Evolutionary conservation across 2,113 vertebrate genomes (phyloP).

Genomic region (Chaenogobius annularis): DNA sequence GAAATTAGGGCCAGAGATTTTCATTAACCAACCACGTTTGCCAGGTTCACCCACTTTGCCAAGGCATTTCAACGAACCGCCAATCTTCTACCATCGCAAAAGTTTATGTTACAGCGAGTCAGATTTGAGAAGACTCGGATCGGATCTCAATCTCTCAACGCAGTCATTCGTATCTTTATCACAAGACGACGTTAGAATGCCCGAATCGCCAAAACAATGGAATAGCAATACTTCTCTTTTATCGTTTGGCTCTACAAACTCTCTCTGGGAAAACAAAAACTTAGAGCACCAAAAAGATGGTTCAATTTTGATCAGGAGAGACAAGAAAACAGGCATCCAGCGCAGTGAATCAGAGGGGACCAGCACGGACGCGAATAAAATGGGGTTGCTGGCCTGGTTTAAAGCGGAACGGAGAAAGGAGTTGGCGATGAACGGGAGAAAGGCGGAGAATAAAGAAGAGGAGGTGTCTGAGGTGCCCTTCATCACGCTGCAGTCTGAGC

Average conservation of each 20-base stretch:
- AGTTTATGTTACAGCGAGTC: constrained; percentile 93
- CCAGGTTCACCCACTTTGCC: constrained; percentile 67
- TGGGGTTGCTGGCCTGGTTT: constrained; percentile 46
- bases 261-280: constrained; percentile 82
- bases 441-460: constrained; percentile 3
- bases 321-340: constrained; percentile 69
- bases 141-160: constrained; percentile 78
- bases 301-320: constrained; percentile 62
- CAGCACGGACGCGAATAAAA: constrained; percentile 12
- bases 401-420: constrained; percentile 45
- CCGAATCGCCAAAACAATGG: not conserved
- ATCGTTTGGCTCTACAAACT: constrained; percentile 64
- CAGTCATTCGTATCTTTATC: constrained; percentile 74
- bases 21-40: constrained; percentile 60
- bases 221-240: constrained; percentile 49
- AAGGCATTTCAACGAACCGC: constrained; percentile 75
- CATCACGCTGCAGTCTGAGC: constrained; percentile 82
- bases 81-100: constrained; percentile 82
- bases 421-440: constrained; percentile 21
- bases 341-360: constrained; percentile 77
- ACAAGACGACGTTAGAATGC: constrained; percentile 51
- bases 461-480: constrained; percentile 74
- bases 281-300: constrained; percentile 51
- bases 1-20: constrained; percentile 71
- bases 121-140: constrained; percentile 81